Conservation (phyloP, 1,140 invertebrate genomes). For the honey bee (Apis mellifera) region Amel_HAv3.1 CM009935.2:7645501-7646000, state of each 20-base stretch:
- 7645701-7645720: conserved; percentile 57
- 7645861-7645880: conserved; percentile 59
- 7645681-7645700: conserved; percentile 61
- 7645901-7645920: conserved; percentile 61
- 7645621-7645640: background rate
- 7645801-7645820: conserved; percentile 75
- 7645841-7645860: too few relatives aligned
- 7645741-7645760: conserved; percentile 60
- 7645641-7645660: conserved; percentile 1
- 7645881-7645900: conserved; percentile 72
- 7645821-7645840: conserved; percentile 59
- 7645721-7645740: conserved; percentile 62
- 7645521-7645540: too few relatives aligned
- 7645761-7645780: conserved; percentile 58
- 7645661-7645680: conserved; percentile 22
- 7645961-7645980: conserved; percentile 73
- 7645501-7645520: background rate
- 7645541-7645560: too few relatives aligned
- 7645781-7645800: conserved; percentile 77
- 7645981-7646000: conserved; percentile 67
- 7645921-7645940: conserved; percentile 67
- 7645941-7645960: conserved; percentile 61
- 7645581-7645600: too few relatives aligned
- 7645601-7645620: background rate
- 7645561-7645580: too few relatives aligned